phyloP scores from a whole-genome alignment of 2,113 vertebrate genomes.

The Pterocles burchelli region DNA sequence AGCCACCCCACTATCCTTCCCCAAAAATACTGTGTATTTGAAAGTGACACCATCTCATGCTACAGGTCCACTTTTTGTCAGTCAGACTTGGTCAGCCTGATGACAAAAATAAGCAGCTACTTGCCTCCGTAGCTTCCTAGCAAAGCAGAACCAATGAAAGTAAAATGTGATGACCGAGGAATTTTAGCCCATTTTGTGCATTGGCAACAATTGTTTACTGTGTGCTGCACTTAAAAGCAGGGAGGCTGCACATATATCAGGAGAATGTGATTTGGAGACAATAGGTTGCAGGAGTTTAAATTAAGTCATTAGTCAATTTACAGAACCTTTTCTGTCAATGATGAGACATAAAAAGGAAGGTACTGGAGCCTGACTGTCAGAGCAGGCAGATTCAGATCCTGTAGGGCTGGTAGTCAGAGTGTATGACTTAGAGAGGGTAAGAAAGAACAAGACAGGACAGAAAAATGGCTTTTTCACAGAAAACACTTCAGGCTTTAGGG shows the following conservation, averaged over 20 bases:
- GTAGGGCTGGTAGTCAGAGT: neutral
- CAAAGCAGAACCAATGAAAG: neutral
- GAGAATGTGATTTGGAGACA: neutral
- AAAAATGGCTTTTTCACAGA: neutral
- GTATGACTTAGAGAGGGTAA: no score
- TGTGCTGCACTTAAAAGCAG: neutral
- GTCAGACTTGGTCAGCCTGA: neutral
- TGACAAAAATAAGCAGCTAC: neutral
- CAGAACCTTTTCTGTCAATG: neutral
- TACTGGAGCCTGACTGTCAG: neutral
- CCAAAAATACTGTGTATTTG: fast-evolving
- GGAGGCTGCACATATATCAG: neutral
- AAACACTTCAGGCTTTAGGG: neutral
- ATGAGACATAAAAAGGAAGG: neutral
- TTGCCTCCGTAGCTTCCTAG: neutral
- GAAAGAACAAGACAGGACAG: neutral
- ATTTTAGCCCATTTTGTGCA: neutral
- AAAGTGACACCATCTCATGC: neutral
- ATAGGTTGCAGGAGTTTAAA: neutral
- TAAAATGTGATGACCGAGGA: fast-evolving
- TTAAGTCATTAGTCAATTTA: neutral
- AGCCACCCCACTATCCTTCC: neutral
- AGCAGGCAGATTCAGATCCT: neutral
- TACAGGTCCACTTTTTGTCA: neutral
- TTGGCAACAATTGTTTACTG: neutral